These are phyloP conservation scores for Botia kubotai DNA, from an alignment of 2,797 vertebrate species.

Conservation along the genomic window DNA sequence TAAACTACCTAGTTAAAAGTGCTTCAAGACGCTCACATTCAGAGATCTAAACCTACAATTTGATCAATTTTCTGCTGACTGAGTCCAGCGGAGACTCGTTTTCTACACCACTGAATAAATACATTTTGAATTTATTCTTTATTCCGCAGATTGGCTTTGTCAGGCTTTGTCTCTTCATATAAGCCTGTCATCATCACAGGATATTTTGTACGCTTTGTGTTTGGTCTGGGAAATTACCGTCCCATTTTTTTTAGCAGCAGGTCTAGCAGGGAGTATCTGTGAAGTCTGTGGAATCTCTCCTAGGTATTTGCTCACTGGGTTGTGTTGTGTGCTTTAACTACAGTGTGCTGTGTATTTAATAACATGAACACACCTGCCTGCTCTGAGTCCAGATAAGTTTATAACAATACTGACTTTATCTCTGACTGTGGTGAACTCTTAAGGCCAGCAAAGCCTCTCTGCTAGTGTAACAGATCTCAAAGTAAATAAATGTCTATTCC, in stretches of 20 bases:
- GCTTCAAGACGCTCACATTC: not conserved
- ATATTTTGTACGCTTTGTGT: slow-evolving; percentile 17
- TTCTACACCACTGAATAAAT: slow-evolving; percentile 75
- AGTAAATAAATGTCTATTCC: too few species aligned
- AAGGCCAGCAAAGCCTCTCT: too few species aligned
- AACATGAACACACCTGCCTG: not conserved
- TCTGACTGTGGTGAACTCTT: too few species aligned
- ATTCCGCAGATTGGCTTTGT: slow-evolving; percentile 62
- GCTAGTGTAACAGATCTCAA: too few species aligned
- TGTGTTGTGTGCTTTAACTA: slow-evolving; percentile 40
- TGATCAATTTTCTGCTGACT: slow-evolving; percentile 67
- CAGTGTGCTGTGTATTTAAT: slow-evolving; percentile 37
- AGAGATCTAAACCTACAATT: slow-evolving; percentile 3
- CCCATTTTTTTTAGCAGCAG: slow-evolving; percentile 15
- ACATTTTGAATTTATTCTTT: slow-evolving; percentile 60
- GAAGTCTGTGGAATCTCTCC: not conserved
- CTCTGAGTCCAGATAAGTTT: not conserved
- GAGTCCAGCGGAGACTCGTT: slow-evolving; percentile 66
- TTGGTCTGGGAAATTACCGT: slow-evolving; percentile 9
- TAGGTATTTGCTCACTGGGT: slow-evolving; percentile 49
- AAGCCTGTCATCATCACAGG: slow-evolving; percentile 69
- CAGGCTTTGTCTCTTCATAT: slow-evolving; percentile 55
- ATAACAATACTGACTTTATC: too few species aligned
- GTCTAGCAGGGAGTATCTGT: slow-evolving; percentile 5
- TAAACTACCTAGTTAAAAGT: not conserved